Evolutionary conservation across 2,888 invertebrate genomes (phyloP).

Genomic region (Mactromeris polynyma): DNA sequence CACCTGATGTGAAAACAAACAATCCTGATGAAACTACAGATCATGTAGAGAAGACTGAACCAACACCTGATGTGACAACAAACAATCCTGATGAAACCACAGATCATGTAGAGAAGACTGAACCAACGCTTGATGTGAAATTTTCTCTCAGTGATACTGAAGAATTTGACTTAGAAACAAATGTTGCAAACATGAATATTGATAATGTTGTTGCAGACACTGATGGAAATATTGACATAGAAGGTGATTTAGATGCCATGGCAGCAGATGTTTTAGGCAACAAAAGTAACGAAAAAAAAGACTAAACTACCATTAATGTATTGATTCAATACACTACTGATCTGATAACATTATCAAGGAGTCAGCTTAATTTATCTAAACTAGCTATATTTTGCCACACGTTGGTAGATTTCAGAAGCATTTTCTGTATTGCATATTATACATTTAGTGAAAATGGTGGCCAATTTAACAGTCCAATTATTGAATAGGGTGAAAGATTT

Average conservation of each 20-base stretch:
- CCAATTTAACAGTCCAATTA: no score
- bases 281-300: conserved; percentile 25
- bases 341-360: no score
- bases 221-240: conserved; percentile 54
- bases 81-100: conserved; percentile 40
- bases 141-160: conserved; percentile 56
- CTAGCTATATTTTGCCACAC: neutral
- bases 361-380: no score
- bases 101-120: neutral
- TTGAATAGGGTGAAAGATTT: no score
- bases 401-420: no score
- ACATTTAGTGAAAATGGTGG: no score
- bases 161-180: conserved; percentile 46
- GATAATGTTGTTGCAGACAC: conserved; percentile 30
- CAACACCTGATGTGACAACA: neutral
- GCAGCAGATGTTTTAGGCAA: conserved; percentile 63
- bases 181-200: conserved; percentile 23
- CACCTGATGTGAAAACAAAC: conserved; percentile 1
- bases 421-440: no score
- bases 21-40: neutral
- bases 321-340: no score
- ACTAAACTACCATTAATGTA: neutral
- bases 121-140: conserved; percentile 11
- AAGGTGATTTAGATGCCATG: conserved; percentile 61
- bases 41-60: neutral